Base-by-base conservation (phyloP, 2,888 invertebrate species). In the Philopedon plagiatum region DNA sequence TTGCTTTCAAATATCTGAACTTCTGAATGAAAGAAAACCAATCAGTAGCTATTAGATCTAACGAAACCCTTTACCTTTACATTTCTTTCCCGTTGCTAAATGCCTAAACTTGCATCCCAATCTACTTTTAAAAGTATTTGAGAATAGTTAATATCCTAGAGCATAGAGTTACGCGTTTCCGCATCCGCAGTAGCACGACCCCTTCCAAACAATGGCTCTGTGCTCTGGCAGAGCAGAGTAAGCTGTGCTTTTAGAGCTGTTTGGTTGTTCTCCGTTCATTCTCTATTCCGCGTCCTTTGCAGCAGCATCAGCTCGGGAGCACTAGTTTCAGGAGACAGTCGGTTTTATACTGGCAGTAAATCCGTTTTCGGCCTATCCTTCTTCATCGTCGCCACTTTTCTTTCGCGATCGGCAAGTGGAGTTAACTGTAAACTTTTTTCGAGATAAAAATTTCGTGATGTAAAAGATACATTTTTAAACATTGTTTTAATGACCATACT, bases 161-260 rank as follows among this genome's bases (percentile, higher is more conserved):
- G 29, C 46, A 58, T 61, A 29, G 61, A 67, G 58, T 46, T 66
- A 46, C 66, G 66, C 60, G 60, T 60, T 67, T 60, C 67, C 67
- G 67, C 60, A 67, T 67, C 60, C 67, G 67, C 68, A 69, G 56
- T 62, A 62, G 61, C 41, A 39, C 62, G 68, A 44, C 68, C 68
- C 62, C 68, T 62, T 69, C 54, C 62, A 56, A 69, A 69, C 68
- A 69, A 69, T 62, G 56, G 60, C 62, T 56, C 44, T 69, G 56
- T 37, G 68, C 67, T 60, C 46, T 56, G 56, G 44, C 62, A 60
- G 62, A 61, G 41, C 56, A 65, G 64, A 65, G 56, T 56, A 56
- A 56, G 68, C 68, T 69, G 41, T 61, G 62, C 61, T 69, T 69
- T 69, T 54, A 56, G 68, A 62, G 56, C 68, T 34, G 62, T 68